Conservation (phyloP, 2,888 invertebrate genomes). For the Pollenia griseotomentosa region DNA sequence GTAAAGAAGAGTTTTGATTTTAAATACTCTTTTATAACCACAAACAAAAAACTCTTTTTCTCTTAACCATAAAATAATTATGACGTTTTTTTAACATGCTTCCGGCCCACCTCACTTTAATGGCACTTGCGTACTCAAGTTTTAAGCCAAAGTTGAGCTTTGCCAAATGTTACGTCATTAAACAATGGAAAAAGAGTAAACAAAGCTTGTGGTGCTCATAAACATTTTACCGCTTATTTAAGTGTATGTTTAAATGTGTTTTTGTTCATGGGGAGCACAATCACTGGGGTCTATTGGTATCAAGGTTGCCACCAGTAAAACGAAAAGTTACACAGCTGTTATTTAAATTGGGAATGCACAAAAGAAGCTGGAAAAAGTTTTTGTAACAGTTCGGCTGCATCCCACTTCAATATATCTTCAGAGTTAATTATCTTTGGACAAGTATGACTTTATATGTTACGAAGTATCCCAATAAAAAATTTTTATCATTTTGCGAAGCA, state of each 20-base stretch:
- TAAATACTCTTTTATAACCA: conserved; percentile 6
- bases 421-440: too few relatives aligned
- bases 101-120: conserved; percentile 73
- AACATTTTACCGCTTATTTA: not conserved
- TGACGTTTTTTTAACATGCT: conserved; percentile 64
- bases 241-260: not conserved
- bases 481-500: too few relatives aligned
- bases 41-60: conserved; percentile 2
- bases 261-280: not conserved
- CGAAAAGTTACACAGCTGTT: too few relatives aligned
- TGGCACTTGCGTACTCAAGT: conserved; percentile 1
- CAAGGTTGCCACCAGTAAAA: too few relatives aligned
- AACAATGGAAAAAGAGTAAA: conserved; percentile 32
- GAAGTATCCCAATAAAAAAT: too few relatives aligned
- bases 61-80: conserved; percentile 32
- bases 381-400: too few relatives aligned
- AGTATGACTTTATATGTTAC: too few relatives aligned
- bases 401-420: too few relatives aligned
- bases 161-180: conserved; percentile 55
- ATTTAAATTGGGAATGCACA: too few relatives aligned
- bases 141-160: conserved; percentile 35
- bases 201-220: conserved; percentile 7
- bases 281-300: too few relatives aligned
- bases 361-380: too few relatives aligned
- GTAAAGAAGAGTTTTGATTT: not conserved